Percentiles rank a stretch among this genome's conserved stretches.
Conservation (phyloP, 2,797 vertebrate genomes). For the Onychomys torridus region DNA sequence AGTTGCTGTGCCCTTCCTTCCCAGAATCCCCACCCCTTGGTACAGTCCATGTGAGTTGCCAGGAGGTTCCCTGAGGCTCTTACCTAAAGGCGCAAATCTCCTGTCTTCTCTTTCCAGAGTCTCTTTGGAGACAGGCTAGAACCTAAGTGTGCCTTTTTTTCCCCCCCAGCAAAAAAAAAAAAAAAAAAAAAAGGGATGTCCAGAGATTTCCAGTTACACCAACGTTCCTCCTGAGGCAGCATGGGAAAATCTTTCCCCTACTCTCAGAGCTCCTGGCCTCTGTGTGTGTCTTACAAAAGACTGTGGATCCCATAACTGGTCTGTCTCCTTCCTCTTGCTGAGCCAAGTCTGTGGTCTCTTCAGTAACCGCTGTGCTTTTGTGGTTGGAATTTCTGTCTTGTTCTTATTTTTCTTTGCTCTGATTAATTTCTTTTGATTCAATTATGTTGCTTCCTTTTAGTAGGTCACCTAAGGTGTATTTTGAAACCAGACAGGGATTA, state of each 20-base stretch:
- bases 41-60: not conserved
- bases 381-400: not conserved
- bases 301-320: not conserved
- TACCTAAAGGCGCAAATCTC: not conserved
- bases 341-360: not conserved
- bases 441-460: slow-evolving; percentile 11
- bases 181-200: not conserved
- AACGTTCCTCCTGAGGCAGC: not conserved
- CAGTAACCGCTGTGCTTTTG: not conserved
- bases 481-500: slow-evolving; percentile 44
- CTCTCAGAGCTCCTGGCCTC: not conserved
- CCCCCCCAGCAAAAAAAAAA: too few species aligned
- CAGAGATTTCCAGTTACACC: not conserved
- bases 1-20: not conserved
- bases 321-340: not conserved
- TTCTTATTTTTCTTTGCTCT: slow-evolving; percentile 21
- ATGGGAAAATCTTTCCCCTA: not conserved
- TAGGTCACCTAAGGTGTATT: slow-evolving; percentile 36
- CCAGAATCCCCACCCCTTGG: not conserved
- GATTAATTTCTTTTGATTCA: slow-evolving; percentile 33
- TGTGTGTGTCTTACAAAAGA: not conserved
- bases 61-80: not conserved
- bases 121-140: not conserved
- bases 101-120: not conserved
- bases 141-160: not conserved